Conservation (phyloP, 2,888 invertebrate species). For the Xestoiulus laeticollis region DNA sequence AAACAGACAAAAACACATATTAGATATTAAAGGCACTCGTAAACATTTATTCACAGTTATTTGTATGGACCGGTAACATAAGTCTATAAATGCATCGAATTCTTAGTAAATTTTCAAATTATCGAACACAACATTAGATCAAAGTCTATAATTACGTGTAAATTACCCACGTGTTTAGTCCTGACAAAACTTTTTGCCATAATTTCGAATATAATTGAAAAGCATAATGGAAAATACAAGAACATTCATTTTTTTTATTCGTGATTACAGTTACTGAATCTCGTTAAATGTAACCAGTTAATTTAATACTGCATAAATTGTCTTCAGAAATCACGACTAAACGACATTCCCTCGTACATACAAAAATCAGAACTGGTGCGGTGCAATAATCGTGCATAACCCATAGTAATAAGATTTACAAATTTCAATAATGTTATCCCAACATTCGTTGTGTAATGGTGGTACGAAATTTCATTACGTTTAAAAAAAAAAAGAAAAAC, state of each 20-base stretch:
- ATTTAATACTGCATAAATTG: constrained; percentile 15
- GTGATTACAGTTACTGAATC: neutral
- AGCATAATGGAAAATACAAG: neutral
- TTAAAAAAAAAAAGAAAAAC: neutral
- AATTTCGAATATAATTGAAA: neutral
- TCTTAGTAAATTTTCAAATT: neutral
- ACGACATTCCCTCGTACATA: neutral
- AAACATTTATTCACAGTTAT: constrained; percentile 33
- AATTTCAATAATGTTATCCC: neutral
- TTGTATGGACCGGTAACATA: neutral
- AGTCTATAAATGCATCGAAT: constrained; percentile 6
- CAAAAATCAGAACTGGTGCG: neutral
- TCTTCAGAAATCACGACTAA: neutral
- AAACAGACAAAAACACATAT: neutral
- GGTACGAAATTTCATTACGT: neutral
- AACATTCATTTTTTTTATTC: neutral
- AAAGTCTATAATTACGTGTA: neutral
- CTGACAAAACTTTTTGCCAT: neutral
- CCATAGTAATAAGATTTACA: neutral
- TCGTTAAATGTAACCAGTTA: neutral
- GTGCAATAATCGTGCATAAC: constrained; percentile 19
- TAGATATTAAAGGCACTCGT: constrained; percentile 9
- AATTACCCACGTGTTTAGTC: neutral
- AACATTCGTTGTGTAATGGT: neutral
- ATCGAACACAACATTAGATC: neutral